A percentile compares a stretch with the other conserved stretches of the same genome.
Evolutionary conservation across 1,140 invertebrate species (phyloP).

Genomic region (Pentalonia nigronervosa): DNA sequence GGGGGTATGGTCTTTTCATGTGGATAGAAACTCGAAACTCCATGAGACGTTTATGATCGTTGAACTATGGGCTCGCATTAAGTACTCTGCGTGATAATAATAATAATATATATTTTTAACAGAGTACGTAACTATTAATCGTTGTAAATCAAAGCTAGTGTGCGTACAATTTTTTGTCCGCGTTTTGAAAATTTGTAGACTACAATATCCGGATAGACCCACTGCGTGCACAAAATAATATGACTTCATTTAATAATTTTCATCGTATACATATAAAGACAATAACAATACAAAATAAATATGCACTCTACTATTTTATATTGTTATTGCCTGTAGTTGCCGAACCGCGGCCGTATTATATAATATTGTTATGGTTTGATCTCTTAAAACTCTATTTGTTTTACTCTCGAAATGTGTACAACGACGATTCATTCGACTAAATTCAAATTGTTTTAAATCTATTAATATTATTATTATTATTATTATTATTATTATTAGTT

Average conservation of each 20-base stretch:
- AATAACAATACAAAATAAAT: not conserved
- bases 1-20: not conserved
- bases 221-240: not conserved
- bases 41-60: not conserved
- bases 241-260: not conserved
- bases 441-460: conserved; percentile 3
- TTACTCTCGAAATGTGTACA: not conserved
- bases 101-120: not conserved
- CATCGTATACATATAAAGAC: not conserved
- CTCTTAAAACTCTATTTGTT: not conserved
- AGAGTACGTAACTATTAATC: not conserved
- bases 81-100: not conserved
- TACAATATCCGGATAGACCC: not conserved
- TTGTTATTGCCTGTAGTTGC: not conserved
- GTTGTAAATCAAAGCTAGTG: not conserved
- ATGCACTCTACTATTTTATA: not conserved
- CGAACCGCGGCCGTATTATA: not conserved
- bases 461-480: conserved; percentile 35
- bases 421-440: not conserved
- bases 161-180: not conserved
- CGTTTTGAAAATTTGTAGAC: not conserved
- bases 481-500: conserved; percentile 24
- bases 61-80: not conserved
- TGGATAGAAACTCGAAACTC: not conserved
- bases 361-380: not conserved